Base-by-base conservation (phyloP, 2,113 vertebrate genomes). In the Aspidoscelis tigris region DNA sequence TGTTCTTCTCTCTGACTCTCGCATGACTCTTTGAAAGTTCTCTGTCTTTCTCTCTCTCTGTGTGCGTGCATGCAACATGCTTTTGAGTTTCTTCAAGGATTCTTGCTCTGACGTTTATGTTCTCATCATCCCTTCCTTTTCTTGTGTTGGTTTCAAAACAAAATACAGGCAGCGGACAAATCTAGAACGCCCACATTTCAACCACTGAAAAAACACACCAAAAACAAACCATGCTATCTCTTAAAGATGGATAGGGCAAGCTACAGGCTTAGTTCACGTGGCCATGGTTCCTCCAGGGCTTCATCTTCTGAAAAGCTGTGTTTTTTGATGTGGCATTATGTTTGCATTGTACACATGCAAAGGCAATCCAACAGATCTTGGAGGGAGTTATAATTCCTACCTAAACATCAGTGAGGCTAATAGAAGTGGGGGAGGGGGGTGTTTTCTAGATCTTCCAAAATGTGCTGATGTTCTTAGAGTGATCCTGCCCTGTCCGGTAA, bases 11-110 rank as follows among this genome's bases (percentile, higher is more conserved):
- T 58, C 26, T 85, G 88, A 58, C 89, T 91, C 87, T 86, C 92
- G 94, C 95, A 95, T 94, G 95, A 88, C 90, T 90, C 74, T 93
- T 87, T 93, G 89, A 93, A 90, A 93, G 88, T 89, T 93, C 33
- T 33, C 33, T 50, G 24, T 55, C 33, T 33, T 33, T 58, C 10
- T 26, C 55, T 76, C n/a, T 58, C 14, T 21, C 1, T 22, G 93
- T 92, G 88, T 92, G 76, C 94, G 89, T 93, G 95, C 95, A 95
- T 93, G 95, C 88, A 76, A 86, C 91, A 90, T 86, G 92, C 90
- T 95, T 76, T 94, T 94, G 91, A 92, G 79, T 89, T 90, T 87
- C 88, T 91, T 79, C 58, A 87, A 94, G 90, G 93, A 95, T 92
- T 92, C 55, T 94, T 87, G 91, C 92, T 92, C 88, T 89, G 61